A percentile compares a stretch with the other conserved stretches of the same genome.
Conservation (phyloP, 2,113 vertebrate species). For the Phylloscopus trochilus region DNA sequence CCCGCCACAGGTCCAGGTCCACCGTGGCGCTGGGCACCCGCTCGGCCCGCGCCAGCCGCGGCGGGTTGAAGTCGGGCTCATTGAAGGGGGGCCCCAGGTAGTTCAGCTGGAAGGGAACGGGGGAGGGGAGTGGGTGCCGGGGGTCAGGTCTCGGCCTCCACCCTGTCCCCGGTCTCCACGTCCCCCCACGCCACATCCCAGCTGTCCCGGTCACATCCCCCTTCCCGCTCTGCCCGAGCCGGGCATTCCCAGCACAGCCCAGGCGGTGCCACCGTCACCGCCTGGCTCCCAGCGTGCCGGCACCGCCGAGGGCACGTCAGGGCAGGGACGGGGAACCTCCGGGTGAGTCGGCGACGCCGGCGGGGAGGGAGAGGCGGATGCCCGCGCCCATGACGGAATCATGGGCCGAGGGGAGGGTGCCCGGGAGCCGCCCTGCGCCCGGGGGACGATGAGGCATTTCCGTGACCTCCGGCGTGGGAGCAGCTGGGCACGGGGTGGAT, state of each 20-base stretch:
- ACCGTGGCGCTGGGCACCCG: conserved; percentile 91
- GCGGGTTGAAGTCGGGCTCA: conserved; percentile 93
- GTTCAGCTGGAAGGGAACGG: conserved; percentile 75
- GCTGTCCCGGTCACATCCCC: background rate
- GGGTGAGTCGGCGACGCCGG: background rate
- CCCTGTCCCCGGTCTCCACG: background rate
- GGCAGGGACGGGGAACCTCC: background rate
- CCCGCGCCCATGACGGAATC: background rate
- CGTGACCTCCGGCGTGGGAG: background rate
- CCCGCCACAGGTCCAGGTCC: conserved; percentile 89
- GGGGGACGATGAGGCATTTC: conserved; percentile 1
- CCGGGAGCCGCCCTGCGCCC: background rate
- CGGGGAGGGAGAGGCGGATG: conserved; percentile 45
- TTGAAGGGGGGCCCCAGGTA: conserved; percentile 96
- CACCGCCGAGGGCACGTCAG: background rate
- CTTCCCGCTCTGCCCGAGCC: background rate
- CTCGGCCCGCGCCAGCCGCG: conserved; percentile 85
- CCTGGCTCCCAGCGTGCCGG: background rate
- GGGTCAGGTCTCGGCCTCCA: accelerated
- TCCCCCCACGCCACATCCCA: accelerated
- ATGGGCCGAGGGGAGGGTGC: background rate
- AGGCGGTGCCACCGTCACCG: background rate
- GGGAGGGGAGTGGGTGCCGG: accelerated
- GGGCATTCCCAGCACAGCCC: background rate
- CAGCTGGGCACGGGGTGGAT: background rate